Evolutionary conservation across 2,888 invertebrate species (phyloP).

Genomic region (Cryptocephalus primarius): DNA sequence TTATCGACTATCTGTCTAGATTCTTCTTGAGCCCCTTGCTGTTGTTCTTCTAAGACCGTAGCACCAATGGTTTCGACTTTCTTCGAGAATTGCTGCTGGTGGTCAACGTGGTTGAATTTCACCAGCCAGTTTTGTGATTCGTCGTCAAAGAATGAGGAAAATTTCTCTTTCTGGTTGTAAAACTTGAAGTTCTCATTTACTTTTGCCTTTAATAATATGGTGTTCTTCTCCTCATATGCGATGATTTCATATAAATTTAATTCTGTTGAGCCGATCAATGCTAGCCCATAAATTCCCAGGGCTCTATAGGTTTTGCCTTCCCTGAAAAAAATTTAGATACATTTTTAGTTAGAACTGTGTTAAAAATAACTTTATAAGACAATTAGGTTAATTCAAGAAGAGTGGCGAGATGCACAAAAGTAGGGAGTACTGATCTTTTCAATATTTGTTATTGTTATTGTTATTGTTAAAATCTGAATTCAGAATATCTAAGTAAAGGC

Average conservation of each 20-base stretch:
- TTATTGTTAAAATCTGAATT: too few relatives aligned
- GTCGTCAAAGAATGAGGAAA: constrained; percentile 27
- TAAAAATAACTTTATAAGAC: too few relatives aligned
- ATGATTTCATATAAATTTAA: constrained; percentile 27
- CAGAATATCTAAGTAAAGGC: too few relatives aligned
- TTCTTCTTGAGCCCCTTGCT: constrained; percentile 1
- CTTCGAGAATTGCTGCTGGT: constrained; percentile 19
- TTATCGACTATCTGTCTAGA: constrained; percentile 1
- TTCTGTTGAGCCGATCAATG: constrained; percentile 32
- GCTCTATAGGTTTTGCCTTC: constrained; percentile 24
- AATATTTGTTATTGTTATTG: too few relatives aligned
- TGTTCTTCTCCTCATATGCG: constrained; percentile 31
- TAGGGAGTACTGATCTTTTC: too few relatives aligned
- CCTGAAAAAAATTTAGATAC: constrained; percentile 18
- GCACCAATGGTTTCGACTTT: constrained; percentile 16
- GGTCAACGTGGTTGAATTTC: constrained; percentile 23
- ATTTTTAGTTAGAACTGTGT: too few relatives aligned
- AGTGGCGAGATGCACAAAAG: too few relatives aligned
- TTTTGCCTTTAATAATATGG: constrained; percentile 25
- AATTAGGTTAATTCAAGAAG: too few relatives aligned
- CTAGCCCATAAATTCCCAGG: constrained; percentile 37
- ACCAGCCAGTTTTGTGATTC: constrained; percentile 26
- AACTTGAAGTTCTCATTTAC: constrained; percentile 18
- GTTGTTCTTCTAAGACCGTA: constrained; percentile 7
- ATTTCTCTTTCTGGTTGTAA: constrained; percentile 21